Evolutionary conservation across 2,888 invertebrate species (phyloP).

Genomic region (Tuta absoluta): DNA sequence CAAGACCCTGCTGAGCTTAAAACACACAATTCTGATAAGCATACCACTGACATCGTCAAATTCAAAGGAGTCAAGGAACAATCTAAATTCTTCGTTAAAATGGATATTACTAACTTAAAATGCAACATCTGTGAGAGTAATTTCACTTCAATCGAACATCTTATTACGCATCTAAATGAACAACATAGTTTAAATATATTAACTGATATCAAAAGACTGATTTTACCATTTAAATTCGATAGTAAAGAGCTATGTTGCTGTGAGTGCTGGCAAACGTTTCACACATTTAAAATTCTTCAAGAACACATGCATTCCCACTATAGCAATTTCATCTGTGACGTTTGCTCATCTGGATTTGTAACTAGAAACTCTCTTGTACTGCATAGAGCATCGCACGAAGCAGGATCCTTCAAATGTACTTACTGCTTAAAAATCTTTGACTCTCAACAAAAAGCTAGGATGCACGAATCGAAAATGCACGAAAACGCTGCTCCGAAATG

Average conservation of each 20-base stretch:
- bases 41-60: conserved; percentile 2
- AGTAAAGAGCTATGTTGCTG: conserved; percentile 41
- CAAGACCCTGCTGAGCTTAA: conserved; percentile 18
- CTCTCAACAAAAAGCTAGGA: conserved; percentile 43
- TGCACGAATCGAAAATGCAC: conserved; percentile 58
- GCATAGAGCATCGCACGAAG: conserved; percentile 42
- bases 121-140: conserved; percentile 28
- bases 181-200: conserved; percentile 41
- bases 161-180: conserved; percentile 35
- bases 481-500: conserved; percentile 58
- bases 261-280: conserved; percentile 37
- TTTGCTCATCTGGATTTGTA: conserved; percentile 45
- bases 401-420: conserved; percentile 8
- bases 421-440: conserved; percentile 41
- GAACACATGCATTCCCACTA: conserved; percentile 59
- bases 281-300: conserved; percentile 42
- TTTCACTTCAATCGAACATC: conserved; percentile 25
- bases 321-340: conserved; percentile 52
- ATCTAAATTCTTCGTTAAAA: conserved; percentile 46
- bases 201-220: conserved; percentile 46
- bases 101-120: conserved; percentile 50
- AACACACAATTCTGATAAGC: conserved; percentile 11
- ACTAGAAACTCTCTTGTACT: conserved; percentile 47
- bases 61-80: conserved; percentile 17
- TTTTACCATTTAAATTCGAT: conserved; percentile 53